Evolutionary conservation across 2,888 invertebrate species (phyloP), one percentile per base, ranked within the genome.

Genomic region (Drosophila neonasuta): DNA sequence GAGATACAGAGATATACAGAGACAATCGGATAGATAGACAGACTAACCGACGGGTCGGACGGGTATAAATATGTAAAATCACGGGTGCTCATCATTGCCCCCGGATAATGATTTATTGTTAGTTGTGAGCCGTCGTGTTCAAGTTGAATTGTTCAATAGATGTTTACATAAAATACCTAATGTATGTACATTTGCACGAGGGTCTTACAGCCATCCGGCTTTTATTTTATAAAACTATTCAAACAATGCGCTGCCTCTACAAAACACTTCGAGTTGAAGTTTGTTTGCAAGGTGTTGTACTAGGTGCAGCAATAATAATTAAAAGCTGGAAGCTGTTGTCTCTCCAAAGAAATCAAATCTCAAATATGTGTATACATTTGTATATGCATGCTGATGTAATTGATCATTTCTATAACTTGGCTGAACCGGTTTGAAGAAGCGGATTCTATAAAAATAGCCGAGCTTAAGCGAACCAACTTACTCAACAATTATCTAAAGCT

Each of bases 81-180:
- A 51, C 61, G 63, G 73, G 77, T 72, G 73, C 73, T 77, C 74
- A 74, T 77, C 74, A 54, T 45, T 55, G 52, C 45, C 60, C 41
- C 65, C 64, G 60, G 61, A 54, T 77, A 72, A 68, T 68, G 63
- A 77, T 73, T 64, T 77, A 77, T 73, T 55, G 68, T 64, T 61
- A 74, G 62, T 59, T 72, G 45, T 56, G 39, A 66, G 42, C 32
- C 54, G 46, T 55, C 57, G 45, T 56, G 62, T 46, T 49, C 15
- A 56, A 59, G 41, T 51, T 52, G 60, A 59, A 58, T 56, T 63
- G 56, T 63, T 66, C 59, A 42, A 66, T 61, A 74, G 54, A 52
- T 68, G 57, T 58, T 63, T 72, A 67, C 58, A 67, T 36, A 64
- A 44, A 55, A 44, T 44, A 34, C 44, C 13, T 34, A 55, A 55